Base-by-base conservation (phyloP, 2,113 vertebrate genomes). In the Odocoileus virginianus region DNA sequence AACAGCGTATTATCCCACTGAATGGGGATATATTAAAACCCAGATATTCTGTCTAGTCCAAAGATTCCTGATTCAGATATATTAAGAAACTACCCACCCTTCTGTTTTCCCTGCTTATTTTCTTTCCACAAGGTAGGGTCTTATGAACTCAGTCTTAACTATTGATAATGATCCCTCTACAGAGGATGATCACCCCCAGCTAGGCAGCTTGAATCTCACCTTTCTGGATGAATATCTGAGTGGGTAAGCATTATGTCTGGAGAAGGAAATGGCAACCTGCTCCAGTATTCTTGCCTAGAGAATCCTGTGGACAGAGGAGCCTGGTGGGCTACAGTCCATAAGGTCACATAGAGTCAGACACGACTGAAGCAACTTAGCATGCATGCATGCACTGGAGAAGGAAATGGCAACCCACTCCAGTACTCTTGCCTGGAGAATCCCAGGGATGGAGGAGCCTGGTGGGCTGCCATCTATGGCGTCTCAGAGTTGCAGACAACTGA, bases 401-500 rank as follows among this genome's bases (percentile, higher is more conserved):
- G 61, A 67, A 67, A 19, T n/a, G 33, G 61, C 61, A 67, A n/a
- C 61, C 61, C 61, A 67, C 33, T 64, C 61, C 61, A 64, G 58
- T 30, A 3, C 14, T 61, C 58, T 30, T 61, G 58, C 28, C 60
- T 61, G 28, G 3, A 61, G 60, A 33, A 30, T 61, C 60, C 52
- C 52, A 52, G 52, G 15, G 52, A 52, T 16, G 52, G 52, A 16
- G 52, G 52, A 52, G 52, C 52, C 52, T 61, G 28, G 60, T 61
- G 60, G 28, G 60, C 61, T 67, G 61, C 16, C 16, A 5, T 67
- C 33, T n/a, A 19, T 9, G 8, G 33, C 7, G 7, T 67, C 61
- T 0, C 61, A 67, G 33, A 67, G 61, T 67, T 2, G 1, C 7
- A 67, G 16, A 67, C 0, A 1, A 36, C n/a, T 71, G 19, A 36